Evolutionary conservation across 2,797 vertebrate species (phyloP), one percentile per base, ranked within the genome.

Genomic region (Rhynchotus rufescens): DNA sequence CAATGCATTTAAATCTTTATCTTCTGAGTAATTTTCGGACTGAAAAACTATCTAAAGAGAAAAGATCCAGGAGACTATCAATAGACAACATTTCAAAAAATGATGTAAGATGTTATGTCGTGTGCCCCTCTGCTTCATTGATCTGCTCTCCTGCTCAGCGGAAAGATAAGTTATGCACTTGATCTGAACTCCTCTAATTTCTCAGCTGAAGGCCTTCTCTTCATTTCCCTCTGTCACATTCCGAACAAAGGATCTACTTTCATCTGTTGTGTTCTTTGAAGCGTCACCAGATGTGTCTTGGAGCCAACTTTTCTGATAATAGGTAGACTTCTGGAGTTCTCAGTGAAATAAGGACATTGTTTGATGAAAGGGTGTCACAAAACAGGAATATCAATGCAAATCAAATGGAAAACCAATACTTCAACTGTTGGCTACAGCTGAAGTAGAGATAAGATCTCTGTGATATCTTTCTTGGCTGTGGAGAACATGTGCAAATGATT

Each of bases 401-500:
- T 64, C 21, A 66, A 80, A 76, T 16, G 30, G 47, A 80, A 76
- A 91, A 56, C 25, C 52, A 86, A 32, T 34, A 22, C 20, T 91
- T 93, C 72, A 84, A 47, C 77, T 77, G 4, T 74, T 77, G 30
- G 19, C n/a, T 11, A 42, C 30, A n/a, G n/a, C n/a, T n/a, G n/a
- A n/a, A n/a, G n/a, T n/a, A 51, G 22, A 77, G 81, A 66, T 76
- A 80, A 86, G 56, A 44, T 51, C n/a, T 26, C 32, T 84, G 1
- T 59, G 69, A 68, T 51, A 86, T 44, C 84, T 92, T 45, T 82
- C 54, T 66, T 89, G 92, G 91, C 74, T 68, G 26, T 28, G 82
- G 84, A 62, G 44, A 68, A 90, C 84, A 89, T 32, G 26, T 72
- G 60, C 38, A 89, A 91, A 60, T 91, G 14, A 94, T 92, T 91